phyloP scores from a whole-genome alignment of 2,797 vertebrate species.

The Petrocephalus schoutedeni region DNA sequence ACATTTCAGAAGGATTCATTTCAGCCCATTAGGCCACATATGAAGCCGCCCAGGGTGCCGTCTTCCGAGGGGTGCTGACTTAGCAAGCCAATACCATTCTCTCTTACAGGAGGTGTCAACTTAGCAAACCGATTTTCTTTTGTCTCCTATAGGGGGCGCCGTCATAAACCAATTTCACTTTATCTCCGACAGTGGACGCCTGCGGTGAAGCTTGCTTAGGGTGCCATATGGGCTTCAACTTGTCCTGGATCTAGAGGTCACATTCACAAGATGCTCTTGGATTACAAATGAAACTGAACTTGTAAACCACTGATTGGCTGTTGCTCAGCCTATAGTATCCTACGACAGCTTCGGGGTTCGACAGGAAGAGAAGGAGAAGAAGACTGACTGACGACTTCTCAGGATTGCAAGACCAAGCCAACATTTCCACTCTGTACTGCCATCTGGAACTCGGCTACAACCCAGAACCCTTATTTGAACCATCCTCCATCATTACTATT shows the following conservation, averaged over 20 bases:
- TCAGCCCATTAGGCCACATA: not conserved
- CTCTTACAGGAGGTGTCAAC: not conserved
- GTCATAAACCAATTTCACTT: not conserved
- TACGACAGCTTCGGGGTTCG: not conserved
- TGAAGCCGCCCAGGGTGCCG: not conserved
- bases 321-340: not conserved
- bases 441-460: not conserved
- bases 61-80: not conserved
- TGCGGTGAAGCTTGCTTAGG: not conserved
- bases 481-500: not conserved
- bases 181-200: not conserved
- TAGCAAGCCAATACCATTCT: not conserved
- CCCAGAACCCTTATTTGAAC: not conserved
- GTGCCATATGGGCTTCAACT: not conserved
- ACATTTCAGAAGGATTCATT: not conserved
- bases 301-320: not conserved
- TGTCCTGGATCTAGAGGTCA: not conserved
- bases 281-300: not conserved
- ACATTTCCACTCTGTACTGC: not conserved
- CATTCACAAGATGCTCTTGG: not conserved
- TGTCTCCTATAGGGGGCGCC: not conserved
- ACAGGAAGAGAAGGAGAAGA: not conserved
- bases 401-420: not conserved
- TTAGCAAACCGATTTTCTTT: not conserved
- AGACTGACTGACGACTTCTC: not conserved